Conservation (phyloP, 2,113 vertebrate species). For the Spea multiplicata region DNA sequence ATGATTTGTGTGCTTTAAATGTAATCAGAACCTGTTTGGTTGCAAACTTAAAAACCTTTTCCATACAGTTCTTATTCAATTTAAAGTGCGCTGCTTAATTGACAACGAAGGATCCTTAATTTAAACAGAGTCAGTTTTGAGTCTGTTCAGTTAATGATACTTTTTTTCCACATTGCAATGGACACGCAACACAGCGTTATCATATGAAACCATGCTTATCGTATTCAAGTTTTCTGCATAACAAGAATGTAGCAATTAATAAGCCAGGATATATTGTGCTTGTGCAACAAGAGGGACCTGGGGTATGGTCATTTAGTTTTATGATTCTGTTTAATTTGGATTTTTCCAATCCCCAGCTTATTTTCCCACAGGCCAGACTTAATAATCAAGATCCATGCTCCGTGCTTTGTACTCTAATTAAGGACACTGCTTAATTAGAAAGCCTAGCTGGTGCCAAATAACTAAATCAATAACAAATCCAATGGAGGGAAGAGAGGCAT, state of each 20-base stretch:
- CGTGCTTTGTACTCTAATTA: slow-evolving; percentile 59
- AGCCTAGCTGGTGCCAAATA: slow-evolving; percentile 53
- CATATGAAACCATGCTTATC: not conserved
- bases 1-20: no score
- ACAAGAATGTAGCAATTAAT: slow-evolving; percentile 32
- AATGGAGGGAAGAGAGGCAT: slow-evolving; percentile 48
- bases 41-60: no score
- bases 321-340: slow-evolving; percentile 56
- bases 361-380: slow-evolving; percentile 53
- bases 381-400: slow-evolving; percentile 59
- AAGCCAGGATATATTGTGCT: slow-evolving; percentile 43
- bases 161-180: no score
- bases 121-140: no score
- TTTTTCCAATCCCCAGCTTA: slow-evolving; percentile 49
- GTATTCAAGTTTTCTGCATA: slow-evolving; percentile 2
- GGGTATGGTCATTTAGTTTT: slow-evolving; percentile 49
- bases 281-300: slow-evolving; percentile 44
- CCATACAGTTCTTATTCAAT: no score
- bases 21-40: no score
- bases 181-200: no score
- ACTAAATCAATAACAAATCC: slow-evolving; percentile 52
- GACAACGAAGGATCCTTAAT: no score
- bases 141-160: no score
- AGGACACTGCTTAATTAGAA: slow-evolving; percentile 63
- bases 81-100: no score